Base-by-base conservation (phyloP, 2,797 vertebrate species). In the Sebastes elongatus region DNA sequence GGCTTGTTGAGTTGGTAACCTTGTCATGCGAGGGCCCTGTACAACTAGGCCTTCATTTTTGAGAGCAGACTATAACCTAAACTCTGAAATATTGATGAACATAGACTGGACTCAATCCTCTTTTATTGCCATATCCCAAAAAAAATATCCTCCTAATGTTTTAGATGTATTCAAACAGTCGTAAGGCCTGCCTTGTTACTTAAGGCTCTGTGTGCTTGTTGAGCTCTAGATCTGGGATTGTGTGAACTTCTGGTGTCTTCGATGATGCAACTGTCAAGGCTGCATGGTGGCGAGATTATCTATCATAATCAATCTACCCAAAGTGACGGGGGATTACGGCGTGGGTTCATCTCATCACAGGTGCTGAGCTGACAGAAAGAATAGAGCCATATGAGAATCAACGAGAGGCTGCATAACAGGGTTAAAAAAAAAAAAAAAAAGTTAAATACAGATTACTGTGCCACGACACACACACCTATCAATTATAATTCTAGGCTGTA, bases 291-390 rank as follows among this genome's bases (percentile, higher is more conserved):
- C 8, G 13, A 64, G 87, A 80, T 88, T 79, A 88, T 74, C 65
- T 25, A 63, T 42, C 49, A 71, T 56, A 78, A 72, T 55, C 71
- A 80, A 85, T 88, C 85, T 78, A 78, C 22, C 77, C 74, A 82
- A 75, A 87, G 71, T 62, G 60, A 60, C 28, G 10, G 69, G 57
- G 59, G 82, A 73, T 86, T 80, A 78, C 14, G n/a, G 72, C 2
- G 10, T 11, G 65, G 72, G 68, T 75, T 74, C 73, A 89, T 90
- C 84, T 87, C 82, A 74, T 86, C 67, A 16, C 83, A 85, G 82
- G 88, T 73, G 79, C 82, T 73, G 69, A 80, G 74, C 67, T 68
- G 85, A 93, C 63, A 52, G 30, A 52, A 67, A 81, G 5, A 55
- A 79, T 7, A 59, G 60, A 80, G 70, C 70, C 55, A 7, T 28